Conservation (phyloP, 2,113 vertebrate species). For the Eidolon helvum region DNA sequence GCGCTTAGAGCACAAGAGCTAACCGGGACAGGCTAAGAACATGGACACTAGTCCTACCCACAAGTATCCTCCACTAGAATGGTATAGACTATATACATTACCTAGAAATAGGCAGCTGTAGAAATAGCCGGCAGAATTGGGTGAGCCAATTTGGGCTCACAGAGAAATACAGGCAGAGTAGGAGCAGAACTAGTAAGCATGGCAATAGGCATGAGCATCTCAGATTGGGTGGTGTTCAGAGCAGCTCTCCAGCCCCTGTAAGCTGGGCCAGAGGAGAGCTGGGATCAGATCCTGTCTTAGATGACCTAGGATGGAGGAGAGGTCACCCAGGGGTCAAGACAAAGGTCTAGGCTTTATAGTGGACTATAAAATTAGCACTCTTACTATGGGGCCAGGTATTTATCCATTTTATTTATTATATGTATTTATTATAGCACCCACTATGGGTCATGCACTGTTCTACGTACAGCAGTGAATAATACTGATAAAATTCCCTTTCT, state of each 20-base stretch:
- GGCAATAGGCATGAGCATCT: background rate
- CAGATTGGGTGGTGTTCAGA: background rate
- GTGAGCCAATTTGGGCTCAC: background rate
- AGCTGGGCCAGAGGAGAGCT: background rate
- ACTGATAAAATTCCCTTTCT: background rate
- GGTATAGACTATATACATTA: background rate
- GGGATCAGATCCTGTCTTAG: background rate
- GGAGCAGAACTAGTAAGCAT: background rate
- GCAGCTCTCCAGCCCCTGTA: fast-evolving
- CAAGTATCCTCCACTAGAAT: background rate
- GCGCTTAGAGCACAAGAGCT: background rate
- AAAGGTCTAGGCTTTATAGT: background rate
- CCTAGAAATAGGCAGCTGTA: too few relatives aligned
- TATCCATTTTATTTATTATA: background rate
- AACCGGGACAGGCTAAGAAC: background rate
- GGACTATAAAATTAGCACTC: background rate
- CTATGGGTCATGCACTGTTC: background rate
- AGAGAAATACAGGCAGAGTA: background rate
- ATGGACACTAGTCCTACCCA: background rate
- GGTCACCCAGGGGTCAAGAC: background rate
- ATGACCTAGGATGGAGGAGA: background rate
- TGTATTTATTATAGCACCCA: background rate
- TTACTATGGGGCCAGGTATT: background rate
- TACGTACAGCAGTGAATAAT: background rate
- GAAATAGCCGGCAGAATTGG: background rate